phyloP scores from a whole-genome alignment of 1,140 invertebrate species.

The Protaetia brevitarsis region DNA sequence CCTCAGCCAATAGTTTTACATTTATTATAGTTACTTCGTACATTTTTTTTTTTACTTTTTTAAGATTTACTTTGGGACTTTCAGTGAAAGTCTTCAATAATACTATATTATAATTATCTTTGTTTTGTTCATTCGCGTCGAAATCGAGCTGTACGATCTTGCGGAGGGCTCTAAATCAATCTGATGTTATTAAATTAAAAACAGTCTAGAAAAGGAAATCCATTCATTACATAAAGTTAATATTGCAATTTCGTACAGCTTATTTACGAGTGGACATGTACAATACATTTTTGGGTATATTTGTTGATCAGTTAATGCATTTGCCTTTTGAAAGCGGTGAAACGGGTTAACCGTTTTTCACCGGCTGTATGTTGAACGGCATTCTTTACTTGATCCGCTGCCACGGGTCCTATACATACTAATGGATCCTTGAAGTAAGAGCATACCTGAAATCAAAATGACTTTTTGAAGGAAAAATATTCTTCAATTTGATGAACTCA shows the following conservation, averaged over 20 bases:
- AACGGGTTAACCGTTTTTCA: slow-evolving; percentile 70
- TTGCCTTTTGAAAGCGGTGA: slow-evolving; percentile 49
- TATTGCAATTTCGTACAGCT: slow-evolving; percentile 15
- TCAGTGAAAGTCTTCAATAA: slow-evolving; percentile 11
- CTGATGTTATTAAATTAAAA: neutral
- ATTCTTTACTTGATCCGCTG: slow-evolving; percentile 64
- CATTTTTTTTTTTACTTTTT: slow-evolving; percentile 20
- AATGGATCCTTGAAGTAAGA: slow-evolving; percentile 87
- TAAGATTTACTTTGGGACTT: slow-evolving; percentile 8
- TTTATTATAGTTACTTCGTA: slow-evolving; percentile 17
- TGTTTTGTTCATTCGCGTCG: slow-evolving; percentile 12
- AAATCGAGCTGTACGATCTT: slow-evolving; percentile 14
- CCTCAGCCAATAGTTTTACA: slow-evolving; percentile 37
- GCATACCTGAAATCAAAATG: slow-evolving; percentile 64
- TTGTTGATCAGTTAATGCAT: slow-evolving; percentile 50
- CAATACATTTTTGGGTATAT: neutral
- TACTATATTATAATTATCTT: slow-evolving; percentile 1
- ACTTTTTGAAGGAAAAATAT: neutral
- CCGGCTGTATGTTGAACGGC: slow-evolving; percentile 74
- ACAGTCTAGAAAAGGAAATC: neutral
- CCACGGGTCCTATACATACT: slow-evolving; percentile 82
- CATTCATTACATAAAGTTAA: neutral
- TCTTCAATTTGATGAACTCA: slow-evolving; percentile 43
- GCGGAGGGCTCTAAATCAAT: slow-evolving; percentile 18
- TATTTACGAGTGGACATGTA: slow-evolving; percentile 14